Conservation (phyloP, 2,888 invertebrate genomes). For the Phanerotoma sp. region DNA sequence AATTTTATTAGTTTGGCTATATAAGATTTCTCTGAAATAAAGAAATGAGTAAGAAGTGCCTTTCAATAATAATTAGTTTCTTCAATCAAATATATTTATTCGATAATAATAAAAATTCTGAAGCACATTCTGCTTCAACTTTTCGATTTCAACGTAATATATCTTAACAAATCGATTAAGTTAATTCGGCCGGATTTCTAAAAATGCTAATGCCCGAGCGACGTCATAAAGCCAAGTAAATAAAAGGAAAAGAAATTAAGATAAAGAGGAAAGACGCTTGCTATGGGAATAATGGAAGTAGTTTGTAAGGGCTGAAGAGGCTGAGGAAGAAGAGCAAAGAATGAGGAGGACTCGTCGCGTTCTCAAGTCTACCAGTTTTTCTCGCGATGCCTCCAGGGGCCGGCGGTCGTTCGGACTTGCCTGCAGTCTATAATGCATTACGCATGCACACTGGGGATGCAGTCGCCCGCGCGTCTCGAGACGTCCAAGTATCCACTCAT, state of each 20-base stretch:
- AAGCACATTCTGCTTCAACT: too few relatives aligned
- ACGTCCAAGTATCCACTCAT: not conserved
- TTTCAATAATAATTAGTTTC: too few relatives aligned
- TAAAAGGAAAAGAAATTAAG: slow-evolving; percentile 2
- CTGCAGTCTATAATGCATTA: slow-evolving; percentile 37
- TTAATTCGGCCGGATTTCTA: too few relatives aligned
- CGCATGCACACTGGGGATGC: slow-evolving; percentile 37
- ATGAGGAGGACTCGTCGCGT: slow-evolving; percentile 30
- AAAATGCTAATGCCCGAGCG: slow-evolving; percentile 13
- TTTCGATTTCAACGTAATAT: too few relatives aligned
- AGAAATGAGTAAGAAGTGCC: too few relatives aligned
- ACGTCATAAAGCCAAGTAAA: not conserved
- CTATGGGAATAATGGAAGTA: slow-evolving; percentile 11
- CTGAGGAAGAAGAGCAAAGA: slow-evolving; percentile 9
- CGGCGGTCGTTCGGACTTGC: slow-evolving; percentile 17
- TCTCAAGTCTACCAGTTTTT: slow-evolving; percentile 40
- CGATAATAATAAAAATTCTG: too few relatives aligned
- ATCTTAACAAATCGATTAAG: too few relatives aligned
- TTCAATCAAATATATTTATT: too few relatives aligned
- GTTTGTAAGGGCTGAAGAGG: slow-evolving; percentile 3
- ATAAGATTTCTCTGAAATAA: too few relatives aligned
- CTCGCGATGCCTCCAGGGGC: slow-evolving; percentile 31
- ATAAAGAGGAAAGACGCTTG: slow-evolving; percentile 1
- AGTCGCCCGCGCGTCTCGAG: slow-evolving; percentile 13
- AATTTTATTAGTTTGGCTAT: too few relatives aligned